Percentiles rank a stretch among this genome's conserved stretches.
These are phyloP conservation scores for Epsilonema sp. DNA, from an alignment of 2,888 invertebrate genomes.

Conservation along the genomic window DNA sequence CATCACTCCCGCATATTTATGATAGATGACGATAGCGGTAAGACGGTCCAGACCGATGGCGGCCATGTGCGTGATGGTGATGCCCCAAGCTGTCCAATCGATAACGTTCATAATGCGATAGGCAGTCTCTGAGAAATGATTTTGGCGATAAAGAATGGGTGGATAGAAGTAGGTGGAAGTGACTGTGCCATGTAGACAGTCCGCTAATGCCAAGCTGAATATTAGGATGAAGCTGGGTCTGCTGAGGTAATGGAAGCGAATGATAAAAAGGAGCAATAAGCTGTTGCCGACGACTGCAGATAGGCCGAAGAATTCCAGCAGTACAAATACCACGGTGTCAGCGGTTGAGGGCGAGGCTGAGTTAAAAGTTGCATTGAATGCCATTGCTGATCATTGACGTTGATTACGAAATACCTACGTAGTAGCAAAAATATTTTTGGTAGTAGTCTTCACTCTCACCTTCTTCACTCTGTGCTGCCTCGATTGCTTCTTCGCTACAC, in stretches of 20 bases:
- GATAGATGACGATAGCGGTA: conserved; percentile 16
- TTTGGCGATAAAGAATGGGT: conserved; percentile 6
- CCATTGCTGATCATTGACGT: too few species aligned
- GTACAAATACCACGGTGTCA: conserved; percentile 6
- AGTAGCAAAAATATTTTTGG: too few species aligned
- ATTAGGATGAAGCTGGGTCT: conserved; percentile 9
- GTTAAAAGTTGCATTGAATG: too few species aligned
- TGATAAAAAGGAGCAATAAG: conserved; percentile 4
- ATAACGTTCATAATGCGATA: conserved; percentile 19
- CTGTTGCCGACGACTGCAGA: conserved; percentile 6
- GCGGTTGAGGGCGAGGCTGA: too few species aligned
- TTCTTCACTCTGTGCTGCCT: too few species aligned
- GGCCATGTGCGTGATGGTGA: conserved; percentile 19
- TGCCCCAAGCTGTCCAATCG: conserved; percentile 29
- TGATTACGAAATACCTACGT: too few species aligned
- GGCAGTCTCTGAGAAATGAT: not conserved
- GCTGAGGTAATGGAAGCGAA: not conserved
- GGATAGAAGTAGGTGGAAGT: conserved; percentile 10
- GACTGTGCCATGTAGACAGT: conserved; percentile 5
- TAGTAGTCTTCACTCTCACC: too few species aligned
- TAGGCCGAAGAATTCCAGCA: conserved; percentile 6
- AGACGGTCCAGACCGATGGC: conserved; percentile 27
- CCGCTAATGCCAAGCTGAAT: conserved; percentile 5
- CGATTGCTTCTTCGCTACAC: too few species aligned
- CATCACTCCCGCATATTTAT: not conserved